phyloP scores from a whole-genome alignment of 1,140 invertebrate species.

The Potamilus streckersoni region DNA sequence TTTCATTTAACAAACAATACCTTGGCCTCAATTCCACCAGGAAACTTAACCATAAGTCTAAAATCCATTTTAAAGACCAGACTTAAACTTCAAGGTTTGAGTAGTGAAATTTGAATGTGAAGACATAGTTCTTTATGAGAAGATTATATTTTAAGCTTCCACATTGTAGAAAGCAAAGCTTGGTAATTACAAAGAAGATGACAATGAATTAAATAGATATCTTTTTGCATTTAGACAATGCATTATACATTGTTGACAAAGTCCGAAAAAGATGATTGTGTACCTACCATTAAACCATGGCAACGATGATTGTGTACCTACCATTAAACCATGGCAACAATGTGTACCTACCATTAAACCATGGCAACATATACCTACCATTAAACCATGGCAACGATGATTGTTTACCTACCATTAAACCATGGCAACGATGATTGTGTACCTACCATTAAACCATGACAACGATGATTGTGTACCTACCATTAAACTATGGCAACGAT shows the following conservation, averaged over 20 bases:
- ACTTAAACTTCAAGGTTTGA: not conserved
- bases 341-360: too few relatives aligned
- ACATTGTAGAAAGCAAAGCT: not conserved
- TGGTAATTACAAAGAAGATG: not conserved
- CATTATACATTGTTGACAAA: not conserved
- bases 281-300: too few relatives aligned
- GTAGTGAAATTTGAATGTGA: not conserved
- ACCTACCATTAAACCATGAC: too few relatives aligned
- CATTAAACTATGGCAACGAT: conserved; percentile 39
- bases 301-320: conserved; percentile 17
- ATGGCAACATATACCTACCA: too few relatives aligned
- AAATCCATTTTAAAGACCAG: too few relatives aligned
- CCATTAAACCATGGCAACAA: conserved; percentile 43
- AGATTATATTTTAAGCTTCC: not conserved
- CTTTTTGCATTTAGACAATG: not conserved
- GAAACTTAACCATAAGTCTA: too few relatives aligned
- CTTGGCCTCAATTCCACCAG: too few relatives aligned
- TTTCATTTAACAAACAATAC: too few relatives aligned
- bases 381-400: too few relatives aligned
- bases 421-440: too few relatives aligned
- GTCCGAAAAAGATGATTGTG: too few relatives aligned
- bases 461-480: conserved; percentile 26
- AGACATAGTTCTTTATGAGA: not conserved
- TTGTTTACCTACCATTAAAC: too few relatives aligned
- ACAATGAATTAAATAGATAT: not conserved